Evolutionary conservation across 1,140 invertebrate species (phyloP), one percentile per base, ranked within the genome.

Genomic region (Arctopsyche grandis): DNA sequence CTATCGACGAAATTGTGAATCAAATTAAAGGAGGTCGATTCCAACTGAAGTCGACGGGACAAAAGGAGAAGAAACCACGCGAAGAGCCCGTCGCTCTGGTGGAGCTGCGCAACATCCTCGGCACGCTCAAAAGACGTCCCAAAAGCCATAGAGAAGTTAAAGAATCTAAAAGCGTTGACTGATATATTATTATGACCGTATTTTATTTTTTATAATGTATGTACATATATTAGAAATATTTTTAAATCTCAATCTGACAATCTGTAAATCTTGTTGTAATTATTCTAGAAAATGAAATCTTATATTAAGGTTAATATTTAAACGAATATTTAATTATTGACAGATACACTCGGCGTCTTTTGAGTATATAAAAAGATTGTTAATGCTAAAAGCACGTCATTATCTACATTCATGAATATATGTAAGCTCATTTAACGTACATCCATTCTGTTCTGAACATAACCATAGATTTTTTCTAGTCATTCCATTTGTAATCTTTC

Each of bases 1-100:
- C 90, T 0, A 93, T 93, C 81, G 92, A 93, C 80, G 92, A 93
- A 48, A 92, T 94, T 79, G 93, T 94, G 4, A 93, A 92, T 84
- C 91, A 93, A 84, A 93, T 93, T 22, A 94, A 94, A 87, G 91
- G 92, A 12, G 93, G 93, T n/a, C 90, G 91, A 77, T 94, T 93
- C 84, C 93, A 91, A 0, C 85, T 93, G 9, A 92, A 91, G 82
- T 91, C 92, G 7, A 90, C 90, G 0, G 92, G 93, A 63, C 89
- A 85, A 71, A 87, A 87, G 63, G 90, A 92, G 82, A 90, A 90
- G 73, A 90, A 88, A 69, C 88, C 89, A 46, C 89, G 90, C 66
- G 91, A 92, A 77, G 90, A 90, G 75, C 91, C 92, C 0, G 91
- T 92, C 19, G 92, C 92, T 3, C 91, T 93, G 0, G 91, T 91